Base-by-base conservation (phyloP, 2,888 invertebrate genomes). In the Acrocyrtus sp. region DNA sequence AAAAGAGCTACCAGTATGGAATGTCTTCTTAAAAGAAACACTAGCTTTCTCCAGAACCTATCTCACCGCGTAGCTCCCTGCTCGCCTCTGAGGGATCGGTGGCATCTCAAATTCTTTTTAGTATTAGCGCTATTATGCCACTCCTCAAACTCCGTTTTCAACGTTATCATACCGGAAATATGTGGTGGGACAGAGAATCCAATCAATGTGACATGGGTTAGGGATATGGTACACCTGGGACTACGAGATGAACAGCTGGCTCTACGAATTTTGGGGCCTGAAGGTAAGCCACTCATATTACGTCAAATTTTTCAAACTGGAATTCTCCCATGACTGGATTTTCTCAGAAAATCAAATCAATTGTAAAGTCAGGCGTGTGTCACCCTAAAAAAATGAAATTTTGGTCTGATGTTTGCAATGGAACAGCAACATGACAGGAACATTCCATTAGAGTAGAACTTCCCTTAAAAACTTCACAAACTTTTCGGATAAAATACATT, bases 131-230 rank as follows among this genome's bases (percentile, higher is more conserved):
- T 68, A n/a, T 41, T 62, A 41, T 72, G 74, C 60, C 75, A 74
- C 61, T 74, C 69, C 57, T 78, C 74, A 47, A 74, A 73, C 54
- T 78, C 80, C 3, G 80, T 78, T 74, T 80, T 78, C 62, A 80
- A 80, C 75, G 77, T 80, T 60, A 75, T 80, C 70, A 72, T 80
- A 41, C 78, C 80, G 21, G 80, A 80, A 76, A 78, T 80, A 74
- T 80, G 80, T 66, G 65, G 51, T 17, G 72, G 63, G 39, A 27
- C 72, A 21, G 74, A 74, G 26, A 53, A 57, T 54, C 67, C 62
- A n/a, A 72, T 80, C 53, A 80, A 80, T 72, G 72, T 80, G 51
- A 80, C 76, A 29, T 77, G 80, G 77, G 66, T 80, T 21, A 70
- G 74, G 26, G 78, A 77, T 50, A 80, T 80, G 78, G 80, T 80